Evolutionary conservation across 2,888 invertebrate species (phyloP).

Genomic region (Hipparchia sbordonii): DNA sequence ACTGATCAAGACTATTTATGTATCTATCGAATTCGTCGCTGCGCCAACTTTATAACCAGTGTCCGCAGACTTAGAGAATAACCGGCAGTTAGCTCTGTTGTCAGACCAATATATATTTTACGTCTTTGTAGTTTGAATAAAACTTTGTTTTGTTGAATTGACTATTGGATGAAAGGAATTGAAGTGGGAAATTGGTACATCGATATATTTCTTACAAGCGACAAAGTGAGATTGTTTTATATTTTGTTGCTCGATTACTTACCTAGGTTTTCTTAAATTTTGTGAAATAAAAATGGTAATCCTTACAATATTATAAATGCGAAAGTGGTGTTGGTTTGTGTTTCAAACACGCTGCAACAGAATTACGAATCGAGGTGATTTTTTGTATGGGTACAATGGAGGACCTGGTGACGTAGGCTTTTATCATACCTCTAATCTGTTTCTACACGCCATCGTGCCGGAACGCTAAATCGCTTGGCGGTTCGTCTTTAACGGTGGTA

Average conservation of each 20-base stretch:
- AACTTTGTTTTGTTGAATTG: slow-evolving; percentile 23
- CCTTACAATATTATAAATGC: no score
- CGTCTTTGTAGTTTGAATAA: slow-evolving; percentile 14
- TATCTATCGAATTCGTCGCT: not conserved
- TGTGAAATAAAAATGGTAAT: not conserved
- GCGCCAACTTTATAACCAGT: not conserved
- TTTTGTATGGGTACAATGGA: no score
- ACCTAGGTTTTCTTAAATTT: not conserved
- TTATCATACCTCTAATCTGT: no score
- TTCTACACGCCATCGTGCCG: no score
- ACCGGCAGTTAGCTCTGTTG: slow-evolving; percentile 15
- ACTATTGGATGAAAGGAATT: slow-evolving; percentile 22
- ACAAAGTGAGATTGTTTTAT: slow-evolving; percentile 7
- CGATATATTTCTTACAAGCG: slow-evolving; percentile 9
- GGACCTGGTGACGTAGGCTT: no score
- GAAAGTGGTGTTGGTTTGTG: no score
- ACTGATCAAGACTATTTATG: not conserved
- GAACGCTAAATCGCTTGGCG: no score
- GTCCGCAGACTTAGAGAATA: not conserved
- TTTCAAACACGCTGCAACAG: no score
- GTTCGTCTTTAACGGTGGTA: no score
- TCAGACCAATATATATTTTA: slow-evolving; percentile 27
- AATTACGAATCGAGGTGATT: no score
- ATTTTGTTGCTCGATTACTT: slow-evolving; percentile 2
- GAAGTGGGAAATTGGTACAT: slow-evolving; percentile 8